phyloP scores from a whole-genome alignment of 1,140 invertebrate species.

The Laodelphax striatellus region DNA sequence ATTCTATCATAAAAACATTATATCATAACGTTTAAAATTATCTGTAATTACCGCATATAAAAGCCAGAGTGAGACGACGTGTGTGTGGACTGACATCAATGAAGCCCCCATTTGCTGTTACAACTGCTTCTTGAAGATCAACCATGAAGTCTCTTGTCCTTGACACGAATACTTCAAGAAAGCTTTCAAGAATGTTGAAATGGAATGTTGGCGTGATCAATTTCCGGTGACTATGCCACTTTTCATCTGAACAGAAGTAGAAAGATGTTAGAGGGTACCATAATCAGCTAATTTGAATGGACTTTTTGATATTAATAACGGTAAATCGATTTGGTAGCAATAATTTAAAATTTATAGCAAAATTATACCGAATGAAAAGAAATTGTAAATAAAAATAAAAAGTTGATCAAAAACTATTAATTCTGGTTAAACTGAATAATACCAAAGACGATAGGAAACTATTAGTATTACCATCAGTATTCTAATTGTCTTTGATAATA shows the following conservation, averaged over 20 bases:
- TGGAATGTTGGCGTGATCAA: slow-evolving; percentile 71
- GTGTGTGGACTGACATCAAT: slow-evolving; percentile 50
- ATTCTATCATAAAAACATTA: neutral
- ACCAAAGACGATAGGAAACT: no score
- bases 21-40: neutral
- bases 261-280: no score
- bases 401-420: no score
- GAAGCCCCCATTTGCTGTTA: slow-evolving; percentile 28
- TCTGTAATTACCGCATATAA: slow-evolving; percentile 49
- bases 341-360: no score
- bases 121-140: slow-evolving; percentile 16
- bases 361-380: no score
- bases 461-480: no score
- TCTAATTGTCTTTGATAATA: no score
- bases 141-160: slow-evolving; percentile 34
- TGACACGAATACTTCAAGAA: slow-evolving; percentile 57
- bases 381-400: no score
- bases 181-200: slow-evolving; percentile 67
- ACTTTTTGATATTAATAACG: no score
- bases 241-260: slow-evolving; percentile 17
- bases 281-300: no score
- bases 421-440: no score
- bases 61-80: slow-evolving; percentile 55
- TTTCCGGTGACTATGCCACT: slow-evolving; percentile 21
- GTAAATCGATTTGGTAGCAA: no score